Evolutionary conservation across 2,113 vertebrate species (phyloP).

Genomic region (Ciconia maguari): DNA sequence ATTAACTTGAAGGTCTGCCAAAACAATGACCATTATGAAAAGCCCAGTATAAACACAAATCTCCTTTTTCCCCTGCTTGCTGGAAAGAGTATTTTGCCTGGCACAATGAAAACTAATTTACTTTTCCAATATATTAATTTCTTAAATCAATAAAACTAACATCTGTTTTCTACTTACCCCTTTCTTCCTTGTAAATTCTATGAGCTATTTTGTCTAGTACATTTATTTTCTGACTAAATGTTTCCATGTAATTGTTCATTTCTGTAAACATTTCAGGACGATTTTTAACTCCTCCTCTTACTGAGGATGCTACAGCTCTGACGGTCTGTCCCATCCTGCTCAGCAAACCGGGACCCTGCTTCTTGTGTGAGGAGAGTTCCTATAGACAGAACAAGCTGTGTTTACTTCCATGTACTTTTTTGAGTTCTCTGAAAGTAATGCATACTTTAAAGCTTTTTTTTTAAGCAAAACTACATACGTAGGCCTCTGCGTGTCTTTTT

Average conservation of each 20-base stretch:
- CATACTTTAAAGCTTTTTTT: background rate
- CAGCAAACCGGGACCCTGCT: constrained; percentile 88
- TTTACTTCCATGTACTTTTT: background rate
- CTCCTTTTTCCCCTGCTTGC: background rate
- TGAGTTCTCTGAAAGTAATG: background rate
- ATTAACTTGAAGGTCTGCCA: background rate
- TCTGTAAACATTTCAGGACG: constrained; percentile 85
- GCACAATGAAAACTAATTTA: background rate
- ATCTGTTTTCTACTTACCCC: constrained; percentile 73
- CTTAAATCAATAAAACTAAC: background rate
- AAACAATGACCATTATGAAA: background rate
- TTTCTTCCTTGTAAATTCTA: constrained; percentile 90
- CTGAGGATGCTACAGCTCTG: constrained; percentile 84
- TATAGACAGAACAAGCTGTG: constrained; percentile 50
- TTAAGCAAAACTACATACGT: background rate
- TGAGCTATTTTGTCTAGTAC: constrained; percentile 91
- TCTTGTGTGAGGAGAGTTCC: constrained; percentile 88
- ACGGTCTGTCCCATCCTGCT: constrained; percentile 91
- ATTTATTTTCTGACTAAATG: constrained; percentile 86
- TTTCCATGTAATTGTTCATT: constrained; percentile 86
- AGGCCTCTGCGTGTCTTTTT: background rate
- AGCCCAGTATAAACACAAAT: background rate
- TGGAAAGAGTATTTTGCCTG: background rate
- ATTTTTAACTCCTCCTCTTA: constrained; percentile 84
- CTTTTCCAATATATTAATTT: background rate